Evolutionary conservation across 2,888 invertebrate species (phyloP), one percentile per base, ranked within the genome.

Genomic region (Achlya flavicornis): DNA sequence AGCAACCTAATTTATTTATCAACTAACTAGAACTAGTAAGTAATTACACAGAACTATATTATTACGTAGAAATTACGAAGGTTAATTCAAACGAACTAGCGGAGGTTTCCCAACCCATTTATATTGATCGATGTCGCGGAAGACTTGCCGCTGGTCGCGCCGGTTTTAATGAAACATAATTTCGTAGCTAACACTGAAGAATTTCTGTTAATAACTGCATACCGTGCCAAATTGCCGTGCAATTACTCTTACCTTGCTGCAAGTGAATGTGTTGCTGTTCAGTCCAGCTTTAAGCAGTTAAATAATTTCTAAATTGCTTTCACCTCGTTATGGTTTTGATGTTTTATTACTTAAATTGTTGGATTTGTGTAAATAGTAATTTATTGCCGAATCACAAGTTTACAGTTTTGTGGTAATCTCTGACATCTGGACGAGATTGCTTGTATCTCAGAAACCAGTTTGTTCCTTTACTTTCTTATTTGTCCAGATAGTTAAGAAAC

Each of bases 181-280:
- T 70, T 67, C 11, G 59, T 48, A 16, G 62, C 59, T 61, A 62
- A 64, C 46, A 41, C 8, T 11, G 14, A 62, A 43, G 61, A 63
- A 72, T 73, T 70, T 67, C 48, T 60, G 61, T 64, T 67, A 73
- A 66, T 73, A 70, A 73, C 62, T 67, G 65, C 65, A 63, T 38
- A 58, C 19, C 19, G 57, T 35, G 63, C 58, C 16, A 63, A 65
- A 65, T 65, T 61, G 58, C 61, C 41, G 48, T 48, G 63, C 67
- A 73, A 72, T 72, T 73, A 26, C 26, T 26, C 26, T 1, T 26
- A 67, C 64, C 62, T 69, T 53, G 66, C 48, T 19, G 64, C 62
- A 67, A 61, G 63, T 19, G 53, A 38, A 53, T 53, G 16, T 53
- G 53, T 53, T 53, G 19, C 19, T 53, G 53, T 53, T 41, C 12